Evolutionary conservation across 2,797 vertebrate species (phyloP).

Genomic region (Artibeus jamaicensis): DNA sequence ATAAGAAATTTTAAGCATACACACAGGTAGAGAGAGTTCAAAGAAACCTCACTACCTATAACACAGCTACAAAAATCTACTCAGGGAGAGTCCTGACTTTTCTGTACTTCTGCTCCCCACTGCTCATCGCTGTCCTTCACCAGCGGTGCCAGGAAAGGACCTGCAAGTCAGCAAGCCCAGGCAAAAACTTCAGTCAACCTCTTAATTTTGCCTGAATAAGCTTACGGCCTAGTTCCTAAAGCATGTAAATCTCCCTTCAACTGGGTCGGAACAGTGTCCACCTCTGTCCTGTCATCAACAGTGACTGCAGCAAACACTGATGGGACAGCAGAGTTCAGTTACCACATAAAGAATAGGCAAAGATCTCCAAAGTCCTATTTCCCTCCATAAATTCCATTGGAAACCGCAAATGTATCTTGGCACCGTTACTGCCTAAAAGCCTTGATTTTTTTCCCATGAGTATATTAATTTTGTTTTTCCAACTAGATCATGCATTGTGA

Average conservation of each 20-base stretch:
- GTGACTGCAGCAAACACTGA: fast-evolving
- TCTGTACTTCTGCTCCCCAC: not conserved
- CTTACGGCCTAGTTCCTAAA: not conserved
- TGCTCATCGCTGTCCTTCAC: not conserved
- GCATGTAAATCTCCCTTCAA: not conserved
- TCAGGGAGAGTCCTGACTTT: not conserved
- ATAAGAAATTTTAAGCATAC: not conserved
- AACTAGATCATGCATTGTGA: not conserved
- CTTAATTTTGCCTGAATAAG: not conserved
- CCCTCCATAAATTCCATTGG: not conserved
- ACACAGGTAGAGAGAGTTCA: not conserved
- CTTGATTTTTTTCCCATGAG: not conserved
- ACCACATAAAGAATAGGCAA: not conserved
- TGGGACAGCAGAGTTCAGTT: not conserved
- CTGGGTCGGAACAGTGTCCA: not conserved
- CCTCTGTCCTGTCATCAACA: not conserved
- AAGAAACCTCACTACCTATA: not conserved
- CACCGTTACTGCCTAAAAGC: not conserved
- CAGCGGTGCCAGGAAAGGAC: not conserved
- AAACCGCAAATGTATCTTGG: no score
- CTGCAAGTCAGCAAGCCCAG: not conserved
- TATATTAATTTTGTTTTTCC: not conserved
- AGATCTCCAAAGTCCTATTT: not conserved
- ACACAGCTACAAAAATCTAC: not conserved
- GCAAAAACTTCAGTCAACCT: not conserved